Evolutionary conservation across 2,888 invertebrate genomes (phyloP).

Genomic region (Adelphocoris suturalis): DNA sequence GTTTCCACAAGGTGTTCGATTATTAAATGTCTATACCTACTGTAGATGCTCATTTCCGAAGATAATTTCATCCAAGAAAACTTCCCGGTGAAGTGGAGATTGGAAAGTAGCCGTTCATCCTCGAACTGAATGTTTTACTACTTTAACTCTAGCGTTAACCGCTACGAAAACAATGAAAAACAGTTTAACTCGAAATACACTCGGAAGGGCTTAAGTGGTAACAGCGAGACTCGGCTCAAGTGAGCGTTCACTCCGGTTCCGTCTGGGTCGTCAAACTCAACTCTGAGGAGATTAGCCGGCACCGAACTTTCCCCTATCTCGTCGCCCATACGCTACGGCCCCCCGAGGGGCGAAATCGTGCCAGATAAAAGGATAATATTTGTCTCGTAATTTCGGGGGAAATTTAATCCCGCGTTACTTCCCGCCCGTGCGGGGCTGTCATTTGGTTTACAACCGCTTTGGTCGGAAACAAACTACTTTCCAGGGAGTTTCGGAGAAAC

Average conservation of each 20-base stretch:
- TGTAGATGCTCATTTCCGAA: no score
- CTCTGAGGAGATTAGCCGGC: background rate
- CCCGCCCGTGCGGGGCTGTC: background rate
- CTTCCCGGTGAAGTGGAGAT: no score
- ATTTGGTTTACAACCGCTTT: background rate
- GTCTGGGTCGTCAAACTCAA: conserved; percentile 29
- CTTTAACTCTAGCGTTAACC: no score
- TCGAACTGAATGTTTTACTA: no score
- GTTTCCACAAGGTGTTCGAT: no score
- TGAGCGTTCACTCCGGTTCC: background rate
- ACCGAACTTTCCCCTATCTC: background rate
- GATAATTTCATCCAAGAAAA: no score
- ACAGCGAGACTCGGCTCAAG: background rate
- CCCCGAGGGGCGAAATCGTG: background rate
- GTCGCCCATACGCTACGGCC: background rate
- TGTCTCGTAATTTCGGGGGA: background rate
- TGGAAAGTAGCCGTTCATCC: no score
- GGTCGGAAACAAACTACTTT: background rate
- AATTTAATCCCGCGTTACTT: conserved; percentile 13
- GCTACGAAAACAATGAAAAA: no score
- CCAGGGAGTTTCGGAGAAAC: background rate
- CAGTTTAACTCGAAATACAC: no score
- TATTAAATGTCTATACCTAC: no score
- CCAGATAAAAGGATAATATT: conserved; percentile 9
- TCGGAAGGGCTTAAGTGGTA: no score